Percentiles rank a stretch among this genome's conserved stretches.
These are phyloP conservation scores for Volucella bombylans DNA, from an alignment of 2,888 invertebrate genomes.

Conservation along the genomic window DNA sequence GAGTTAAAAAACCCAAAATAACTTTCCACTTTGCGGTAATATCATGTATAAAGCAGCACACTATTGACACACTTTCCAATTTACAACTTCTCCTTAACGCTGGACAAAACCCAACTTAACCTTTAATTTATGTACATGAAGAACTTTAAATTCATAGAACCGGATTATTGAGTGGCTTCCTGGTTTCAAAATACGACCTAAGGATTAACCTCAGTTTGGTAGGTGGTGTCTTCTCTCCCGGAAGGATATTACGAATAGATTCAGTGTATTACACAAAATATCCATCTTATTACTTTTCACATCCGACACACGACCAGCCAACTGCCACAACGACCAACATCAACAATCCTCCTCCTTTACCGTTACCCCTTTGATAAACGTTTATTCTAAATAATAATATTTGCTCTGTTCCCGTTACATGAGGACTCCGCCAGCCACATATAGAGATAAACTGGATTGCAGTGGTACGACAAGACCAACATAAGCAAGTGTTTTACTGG, in stretches of 20 bases:
- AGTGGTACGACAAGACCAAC: conserved; percentile 25
- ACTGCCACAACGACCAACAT: background rate
- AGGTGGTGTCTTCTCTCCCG: conserved; percentile 1
- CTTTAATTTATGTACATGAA: conserved; percentile 42
- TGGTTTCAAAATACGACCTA: conserved; percentile 41
- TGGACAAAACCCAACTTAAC: background rate
- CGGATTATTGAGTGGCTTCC: conserved; percentile 54
- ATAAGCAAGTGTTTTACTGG: conserved; percentile 40
- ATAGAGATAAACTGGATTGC: conserved; percentile 26
- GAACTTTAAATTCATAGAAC: conserved; percentile 53
- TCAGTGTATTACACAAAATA: conserved; percentile 64
- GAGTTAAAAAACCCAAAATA: too few species aligned
- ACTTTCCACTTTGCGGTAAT: too few species aligned
- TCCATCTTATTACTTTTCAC: conserved; percentile 71
- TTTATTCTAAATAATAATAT: conserved; percentile 70
- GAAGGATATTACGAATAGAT: conserved; percentile 56
- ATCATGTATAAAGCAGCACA: too few species aligned
- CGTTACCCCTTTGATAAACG: conserved; percentile 52
- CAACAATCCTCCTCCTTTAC: background rate
- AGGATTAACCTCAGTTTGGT: conserved; percentile 38
- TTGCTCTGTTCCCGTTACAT: conserved; percentile 53
- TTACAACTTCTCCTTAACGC: background rate
- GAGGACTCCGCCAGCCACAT: conserved; percentile 17
- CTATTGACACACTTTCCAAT: too few species aligned
- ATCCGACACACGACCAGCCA: conserved; percentile 41